Evolutionary conservation across 2,888 invertebrate species (phyloP).

Genomic region (Aleiodes testaceus): DNA sequence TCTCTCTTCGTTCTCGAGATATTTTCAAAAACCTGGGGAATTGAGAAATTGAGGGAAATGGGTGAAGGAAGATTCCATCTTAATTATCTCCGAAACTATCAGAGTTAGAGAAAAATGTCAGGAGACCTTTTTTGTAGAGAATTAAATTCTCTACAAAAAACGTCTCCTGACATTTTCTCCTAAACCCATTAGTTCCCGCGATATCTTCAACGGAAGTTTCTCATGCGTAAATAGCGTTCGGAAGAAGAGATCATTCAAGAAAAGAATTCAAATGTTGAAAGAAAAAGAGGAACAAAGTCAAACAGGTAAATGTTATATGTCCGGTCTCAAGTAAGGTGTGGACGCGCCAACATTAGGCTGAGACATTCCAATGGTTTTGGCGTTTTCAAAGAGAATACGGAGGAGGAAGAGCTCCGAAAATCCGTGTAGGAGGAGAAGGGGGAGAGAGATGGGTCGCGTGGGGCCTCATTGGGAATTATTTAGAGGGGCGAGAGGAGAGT

Average conservation of each 20-base stretch:
- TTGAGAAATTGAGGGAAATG: too few species aligned
- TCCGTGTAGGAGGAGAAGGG: constrained; percentile 8
- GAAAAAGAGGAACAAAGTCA: constrained; percentile 37
- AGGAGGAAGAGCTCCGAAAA: constrained; percentile 30
- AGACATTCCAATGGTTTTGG: constrained; percentile 38
- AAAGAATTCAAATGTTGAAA: neutral
- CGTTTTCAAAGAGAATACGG: constrained; percentile 6
- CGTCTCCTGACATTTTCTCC: too few species aligned
- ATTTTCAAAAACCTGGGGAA: neutral
- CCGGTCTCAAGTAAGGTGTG: constrained; percentile 37
- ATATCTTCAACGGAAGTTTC: neutral
- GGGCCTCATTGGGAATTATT: constrained; percentile 41
- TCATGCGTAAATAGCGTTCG: too few species aligned
- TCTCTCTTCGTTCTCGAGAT: neutral
- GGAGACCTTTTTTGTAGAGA: too few species aligned
- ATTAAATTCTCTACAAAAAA: too few species aligned
- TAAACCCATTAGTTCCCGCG: too few species aligned
- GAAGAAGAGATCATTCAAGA: too few species aligned
- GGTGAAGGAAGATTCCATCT: too few species aligned
- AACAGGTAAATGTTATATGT: constrained; percentile 23
- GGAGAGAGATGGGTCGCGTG: constrained; percentile 40
- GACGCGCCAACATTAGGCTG: constrained; percentile 40
- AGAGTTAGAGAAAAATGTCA: too few species aligned
- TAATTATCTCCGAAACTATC: too few species aligned
- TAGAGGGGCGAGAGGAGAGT: constrained; percentile 35